These are phyloP conservation scores for Scyliorhinus canicula DNA, from an alignment of 2,797 vertebrate genomes.

Conservation along the genomic window DNA sequence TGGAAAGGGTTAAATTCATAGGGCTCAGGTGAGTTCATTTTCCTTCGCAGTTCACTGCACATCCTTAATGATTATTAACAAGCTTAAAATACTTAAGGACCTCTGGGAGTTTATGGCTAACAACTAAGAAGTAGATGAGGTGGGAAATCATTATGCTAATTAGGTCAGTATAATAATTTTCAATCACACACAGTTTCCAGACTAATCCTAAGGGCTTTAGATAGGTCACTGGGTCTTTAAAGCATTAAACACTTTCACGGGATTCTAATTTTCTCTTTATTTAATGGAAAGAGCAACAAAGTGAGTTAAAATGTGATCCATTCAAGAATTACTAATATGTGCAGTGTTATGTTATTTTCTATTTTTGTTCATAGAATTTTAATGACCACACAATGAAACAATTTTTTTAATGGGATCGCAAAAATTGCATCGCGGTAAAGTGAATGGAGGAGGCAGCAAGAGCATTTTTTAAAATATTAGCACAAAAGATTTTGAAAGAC, in stretches of 20 bases:
- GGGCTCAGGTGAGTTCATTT: conserved; percentile 98
- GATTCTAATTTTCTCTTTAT: conserved; percentile 50
- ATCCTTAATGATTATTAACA: conserved; percentile 99
- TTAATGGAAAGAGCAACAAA: conserved; percentile 45
- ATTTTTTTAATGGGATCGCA: too few species aligned
- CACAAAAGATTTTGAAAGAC: background rate
- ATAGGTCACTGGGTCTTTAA: conserved; percentile 69
- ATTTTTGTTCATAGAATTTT: conserved; percentile 35
- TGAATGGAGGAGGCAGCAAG: background rate
- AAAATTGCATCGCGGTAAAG: background rate
- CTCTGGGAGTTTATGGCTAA: conserved; percentile 86
- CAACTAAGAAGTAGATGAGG: conserved; percentile 64
- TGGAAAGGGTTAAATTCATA: conserved; percentile 84
- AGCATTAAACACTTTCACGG: conserved; percentile 46
- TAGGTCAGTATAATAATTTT: conserved; percentile 74
- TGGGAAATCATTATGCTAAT: conserved; percentile 94
- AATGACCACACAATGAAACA: conserved; percentile 17
- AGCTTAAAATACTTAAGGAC: conserved; percentile 85
- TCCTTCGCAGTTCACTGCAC: conserved; percentile 91
- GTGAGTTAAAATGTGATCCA: conserved; percentile 36
- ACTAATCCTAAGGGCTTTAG: conserved; percentile 75
- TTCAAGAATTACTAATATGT: conserved; percentile 36
- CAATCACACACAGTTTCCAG: conserved; percentile 71
- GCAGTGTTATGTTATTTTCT: conserved; percentile 13
- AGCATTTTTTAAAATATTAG: background rate